phyloP scores from a whole-genome alignment of 1,140 invertebrate genomes.

The Brevipalpus yothersi region DNA sequence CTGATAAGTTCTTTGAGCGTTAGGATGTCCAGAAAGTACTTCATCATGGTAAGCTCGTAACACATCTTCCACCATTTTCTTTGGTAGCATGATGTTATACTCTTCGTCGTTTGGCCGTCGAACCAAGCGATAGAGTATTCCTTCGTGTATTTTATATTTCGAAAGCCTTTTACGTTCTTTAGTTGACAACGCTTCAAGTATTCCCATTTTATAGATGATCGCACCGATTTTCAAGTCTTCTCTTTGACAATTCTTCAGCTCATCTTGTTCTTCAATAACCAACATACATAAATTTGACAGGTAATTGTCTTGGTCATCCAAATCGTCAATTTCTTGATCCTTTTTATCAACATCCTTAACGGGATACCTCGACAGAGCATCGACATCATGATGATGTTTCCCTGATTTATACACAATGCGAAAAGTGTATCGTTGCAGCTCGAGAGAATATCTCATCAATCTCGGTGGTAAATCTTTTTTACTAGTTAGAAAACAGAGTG shows the following conservation, averaged over 20 bases:
- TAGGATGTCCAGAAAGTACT: conserved; percentile 10
- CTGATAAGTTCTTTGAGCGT: conserved; percentile 9
- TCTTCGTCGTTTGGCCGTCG: background rate
- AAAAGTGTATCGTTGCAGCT: conserved; percentile 24
- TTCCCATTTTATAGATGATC: too few relatives aligned
- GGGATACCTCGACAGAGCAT: conserved; percentile 1
- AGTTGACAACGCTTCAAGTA: too few relatives aligned
- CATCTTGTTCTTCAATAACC: background rate
- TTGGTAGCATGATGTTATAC: background rate
- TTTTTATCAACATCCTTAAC: background rate
- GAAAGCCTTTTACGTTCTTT: background rate
- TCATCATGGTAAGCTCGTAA: too few relatives aligned
- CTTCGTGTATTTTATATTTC: background rate
- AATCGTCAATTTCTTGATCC: too few relatives aligned
- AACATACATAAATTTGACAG: too few relatives aligned
- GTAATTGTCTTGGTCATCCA: too few relatives aligned
- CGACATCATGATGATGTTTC: conserved; percentile 3
- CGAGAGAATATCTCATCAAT: conserved; percentile 23
- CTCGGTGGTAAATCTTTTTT: conserved; percentile 20
- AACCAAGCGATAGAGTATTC: background rate
- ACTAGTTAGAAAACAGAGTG: conserved; percentile 21
- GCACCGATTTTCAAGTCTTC: too few relatives aligned
- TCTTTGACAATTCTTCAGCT: background rate
- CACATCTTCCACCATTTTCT: background rate
- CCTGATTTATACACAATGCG: conserved; percentile 17